Base-by-base conservation (phyloP, 1,140 invertebrate genomes). In the Drosophila tropicalis region DNA sequence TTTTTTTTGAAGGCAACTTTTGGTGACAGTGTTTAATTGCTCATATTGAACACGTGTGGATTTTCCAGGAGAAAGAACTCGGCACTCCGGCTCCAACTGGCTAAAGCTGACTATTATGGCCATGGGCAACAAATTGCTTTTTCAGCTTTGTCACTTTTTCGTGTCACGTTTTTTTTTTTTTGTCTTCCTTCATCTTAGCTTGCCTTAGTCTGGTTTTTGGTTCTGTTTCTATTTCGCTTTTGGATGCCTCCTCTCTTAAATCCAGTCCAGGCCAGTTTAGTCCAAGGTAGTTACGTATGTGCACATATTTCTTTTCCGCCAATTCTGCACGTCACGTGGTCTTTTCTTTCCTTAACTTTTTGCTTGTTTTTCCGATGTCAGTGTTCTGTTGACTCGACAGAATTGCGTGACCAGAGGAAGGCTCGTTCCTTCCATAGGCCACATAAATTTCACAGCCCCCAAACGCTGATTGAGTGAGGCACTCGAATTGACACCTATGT, bases 1-100 rank as follows among this genome's bases (percentile, higher is more conserved):
- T 87, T 70, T 74, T 60, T 62, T 58, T 39, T 39, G 36, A 76
- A 68, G 25, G 40, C 72, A 70, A 84, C 70, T 84, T 75, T 83
- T 89, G 74, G 81, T 79, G 84, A 90, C 85, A 85, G 80, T 89
- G 84, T 84, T 89, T 89, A 89, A 89, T 89, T 89, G 84, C 81
- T 89, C 77, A 90, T 90, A 89, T 89, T 81, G 84, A 87, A 89
- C 84, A 87, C 84, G 84, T 87, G 84, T 89, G 80, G 58, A 63
- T 68, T 70, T 62, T 58, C 55, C 13, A 60, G 32, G 56, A 41
- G 65, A 62, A 17, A 69, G 40, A 54, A 70, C 51, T 47, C 36
- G 40, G 64, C 15, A 62, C 72, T 64, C 56, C 62, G 3, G 79
- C 63, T 71, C 58, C 62, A 66, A 82, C 73, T 78, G 74, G 73